These are phyloP conservation scores for Pao palembangensis DNA, from an alignment of 2,113 vertebrate genomes.

Conservation along the genomic window DNA sequence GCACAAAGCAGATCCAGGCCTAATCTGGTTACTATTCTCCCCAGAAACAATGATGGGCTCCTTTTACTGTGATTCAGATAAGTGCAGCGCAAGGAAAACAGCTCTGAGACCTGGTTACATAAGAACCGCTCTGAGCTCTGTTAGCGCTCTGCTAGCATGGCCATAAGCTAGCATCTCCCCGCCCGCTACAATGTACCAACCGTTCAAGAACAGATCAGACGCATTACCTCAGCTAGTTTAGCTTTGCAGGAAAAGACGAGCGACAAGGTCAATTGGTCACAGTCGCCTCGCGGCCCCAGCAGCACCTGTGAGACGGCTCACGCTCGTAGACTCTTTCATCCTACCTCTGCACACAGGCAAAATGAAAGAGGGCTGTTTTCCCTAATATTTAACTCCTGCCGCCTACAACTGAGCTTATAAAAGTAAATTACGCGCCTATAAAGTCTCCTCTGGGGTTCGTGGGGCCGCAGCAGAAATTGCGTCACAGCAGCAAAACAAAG, in stretches of 20 bases:
- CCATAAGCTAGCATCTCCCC: too few species aligned
- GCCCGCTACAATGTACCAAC: too few species aligned
- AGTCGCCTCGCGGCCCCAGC: too few species aligned
- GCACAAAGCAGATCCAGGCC: constrained; percentile 52
- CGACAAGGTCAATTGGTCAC: too few species aligned
- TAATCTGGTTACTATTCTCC: constrained; percentile 60
- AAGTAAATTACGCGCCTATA: constrained; percentile 70
- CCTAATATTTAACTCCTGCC: constrained; percentile 38
- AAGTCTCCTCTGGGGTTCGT: constrained; percentile 61
- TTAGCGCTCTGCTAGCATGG: too few species aligned
- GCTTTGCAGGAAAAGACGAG: too few species aligned
- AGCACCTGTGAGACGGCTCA: not conserved
- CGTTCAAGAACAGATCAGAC: too few species aligned
- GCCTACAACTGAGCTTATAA: constrained; percentile 62
- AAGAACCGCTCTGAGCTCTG: not conserved
- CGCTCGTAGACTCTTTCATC: constrained; percentile 9
- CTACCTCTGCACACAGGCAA: not conserved
- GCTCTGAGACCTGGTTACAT: constrained; percentile 5
- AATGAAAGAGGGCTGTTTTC: constrained; percentile 17
- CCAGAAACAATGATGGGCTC: constrained; percentile 51
- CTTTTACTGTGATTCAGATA: constrained; percentile 40
- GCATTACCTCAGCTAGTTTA: too few species aligned
- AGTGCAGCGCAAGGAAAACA: constrained; percentile 28
- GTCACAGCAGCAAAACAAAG: constrained; percentile 60
- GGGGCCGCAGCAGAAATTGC: constrained; percentile 56